A percentile compares a stretch with the other conserved stretches of the same genome.
Evolutionary conservation across 2,113 vertebrate genomes (phyloP).

Genomic region (Aepyceros melampus): DNA sequence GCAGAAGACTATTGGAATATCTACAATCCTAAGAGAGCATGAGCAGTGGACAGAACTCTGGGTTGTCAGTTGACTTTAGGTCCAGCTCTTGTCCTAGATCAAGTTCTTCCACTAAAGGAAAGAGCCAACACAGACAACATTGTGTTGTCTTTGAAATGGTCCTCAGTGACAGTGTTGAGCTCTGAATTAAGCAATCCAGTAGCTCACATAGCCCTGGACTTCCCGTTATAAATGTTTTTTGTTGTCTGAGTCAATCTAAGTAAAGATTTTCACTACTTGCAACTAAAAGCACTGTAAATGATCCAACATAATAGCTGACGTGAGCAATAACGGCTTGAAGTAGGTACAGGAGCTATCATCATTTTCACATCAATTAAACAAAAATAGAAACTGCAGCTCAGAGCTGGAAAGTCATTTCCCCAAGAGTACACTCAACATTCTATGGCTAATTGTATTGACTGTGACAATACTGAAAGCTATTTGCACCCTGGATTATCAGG

Average conservation of each 20-base stretch:
- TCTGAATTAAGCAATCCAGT: background rate
- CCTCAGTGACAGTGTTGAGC: background rate
- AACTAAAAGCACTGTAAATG: background rate
- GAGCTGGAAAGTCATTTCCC: background rate
- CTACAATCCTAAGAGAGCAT: background rate
- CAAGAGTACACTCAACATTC: background rate
- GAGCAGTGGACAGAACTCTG: background rate
- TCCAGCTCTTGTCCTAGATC: background rate
- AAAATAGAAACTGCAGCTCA: background rate
- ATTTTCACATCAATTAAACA: background rate
- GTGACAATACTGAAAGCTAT: background rate
- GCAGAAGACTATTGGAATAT: background rate
- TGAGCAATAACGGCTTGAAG: background rate
- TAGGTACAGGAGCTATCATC: background rate
- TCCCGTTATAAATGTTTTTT: conserved; percentile 26
- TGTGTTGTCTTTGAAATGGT: background rate
- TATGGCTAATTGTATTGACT: background rate
- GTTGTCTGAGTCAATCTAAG: background rate
- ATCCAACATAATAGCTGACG: background rate
- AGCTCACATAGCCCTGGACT: background rate
- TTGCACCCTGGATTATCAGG: background rate
- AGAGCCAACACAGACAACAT: background rate
- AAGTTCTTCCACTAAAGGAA: background rate
- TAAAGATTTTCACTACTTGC: conserved; percentile 37
- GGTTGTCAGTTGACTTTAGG: background rate